phyloP scores from a whole-genome alignment of 2,797 vertebrate species.

The Kryptolebias ocellatus region DNA sequence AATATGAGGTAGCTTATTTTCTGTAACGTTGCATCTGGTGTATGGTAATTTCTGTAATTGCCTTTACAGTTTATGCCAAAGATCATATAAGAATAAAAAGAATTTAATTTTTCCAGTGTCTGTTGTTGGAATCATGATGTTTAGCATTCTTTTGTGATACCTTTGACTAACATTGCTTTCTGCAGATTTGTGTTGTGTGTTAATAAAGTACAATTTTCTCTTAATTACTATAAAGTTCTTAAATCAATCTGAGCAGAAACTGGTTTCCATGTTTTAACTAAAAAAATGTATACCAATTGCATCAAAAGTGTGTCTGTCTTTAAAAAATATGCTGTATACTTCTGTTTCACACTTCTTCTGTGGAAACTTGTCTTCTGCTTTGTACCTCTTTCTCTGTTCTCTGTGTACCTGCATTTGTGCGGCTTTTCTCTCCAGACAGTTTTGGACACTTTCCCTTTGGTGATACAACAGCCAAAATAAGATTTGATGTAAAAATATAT shows the following conservation, averaged over 20 bases:
- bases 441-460: no score
- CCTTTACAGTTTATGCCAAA: neutral
- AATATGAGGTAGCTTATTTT: constrained; percentile 38
- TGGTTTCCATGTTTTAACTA: neutral
- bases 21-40: constrained; percentile 10
- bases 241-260: neutral
- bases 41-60: constrained; percentile 20
- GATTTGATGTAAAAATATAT: neutral
- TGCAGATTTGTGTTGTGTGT: neutral
- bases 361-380: no score
- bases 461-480: neutral
- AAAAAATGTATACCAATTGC: neutral
- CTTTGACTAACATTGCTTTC: neutral
- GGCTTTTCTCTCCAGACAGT: no score
- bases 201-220: no score
- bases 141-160: neutral
- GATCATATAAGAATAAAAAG: neutral
- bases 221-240: no score
- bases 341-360: no score
- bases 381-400: no score
- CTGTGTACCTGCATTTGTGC: no score
- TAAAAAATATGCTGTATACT: no score
- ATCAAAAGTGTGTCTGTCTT: neutral
- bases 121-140: no score
- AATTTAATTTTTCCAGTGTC: no score